A percentile compares a stretch with the other conserved stretches of the same genome.
Conservation (phyloP, 2,888 invertebrate species). For the Parthenolecanium corni region DNA sequence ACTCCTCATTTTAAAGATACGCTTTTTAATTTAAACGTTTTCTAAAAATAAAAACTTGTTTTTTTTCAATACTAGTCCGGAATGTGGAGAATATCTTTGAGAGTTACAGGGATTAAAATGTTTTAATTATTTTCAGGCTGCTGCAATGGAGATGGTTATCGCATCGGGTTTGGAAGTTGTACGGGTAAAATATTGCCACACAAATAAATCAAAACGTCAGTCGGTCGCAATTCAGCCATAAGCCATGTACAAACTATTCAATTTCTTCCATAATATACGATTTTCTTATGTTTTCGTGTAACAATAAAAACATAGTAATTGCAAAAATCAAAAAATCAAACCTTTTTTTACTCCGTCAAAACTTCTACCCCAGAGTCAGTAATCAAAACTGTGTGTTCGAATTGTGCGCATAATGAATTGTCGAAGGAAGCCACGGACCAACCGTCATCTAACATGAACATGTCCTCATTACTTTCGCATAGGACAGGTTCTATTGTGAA, state of each 20-base stretch:
- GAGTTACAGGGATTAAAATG: too few species aligned
- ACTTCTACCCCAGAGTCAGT: constrained; percentile 66
- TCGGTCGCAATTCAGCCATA: background rate
- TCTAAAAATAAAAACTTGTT: too few species aligned
- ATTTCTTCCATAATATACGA: too few species aligned
- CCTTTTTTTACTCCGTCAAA: constrained; percentile 46
- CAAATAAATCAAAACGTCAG: background rate
- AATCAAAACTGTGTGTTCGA: constrained; percentile 81
- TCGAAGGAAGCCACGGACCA: constrained; percentile 88
- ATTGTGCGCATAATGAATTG: constrained; percentile 71
- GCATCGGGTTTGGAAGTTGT: constrained; percentile 89
- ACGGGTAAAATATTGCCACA: constrained; percentile 77
- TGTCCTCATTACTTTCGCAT: constrained; percentile 56
- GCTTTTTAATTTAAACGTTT: too few species aligned
- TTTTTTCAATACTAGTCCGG: too few species aligned
- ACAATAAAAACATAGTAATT: background rate
- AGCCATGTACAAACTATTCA: too few species aligned
- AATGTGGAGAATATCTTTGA: too few species aligned
- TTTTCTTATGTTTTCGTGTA: background rate
- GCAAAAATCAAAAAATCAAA: background rate
- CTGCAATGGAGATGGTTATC: constrained; percentile 64
- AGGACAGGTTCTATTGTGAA: constrained; percentile 90
- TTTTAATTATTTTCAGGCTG: constrained; percentile 45
- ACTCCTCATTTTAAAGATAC: too few species aligned
- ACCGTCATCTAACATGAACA: constrained; percentile 66